Conservation (phyloP, 2,888 invertebrate species). For the Tinea trinotella region DNA sequence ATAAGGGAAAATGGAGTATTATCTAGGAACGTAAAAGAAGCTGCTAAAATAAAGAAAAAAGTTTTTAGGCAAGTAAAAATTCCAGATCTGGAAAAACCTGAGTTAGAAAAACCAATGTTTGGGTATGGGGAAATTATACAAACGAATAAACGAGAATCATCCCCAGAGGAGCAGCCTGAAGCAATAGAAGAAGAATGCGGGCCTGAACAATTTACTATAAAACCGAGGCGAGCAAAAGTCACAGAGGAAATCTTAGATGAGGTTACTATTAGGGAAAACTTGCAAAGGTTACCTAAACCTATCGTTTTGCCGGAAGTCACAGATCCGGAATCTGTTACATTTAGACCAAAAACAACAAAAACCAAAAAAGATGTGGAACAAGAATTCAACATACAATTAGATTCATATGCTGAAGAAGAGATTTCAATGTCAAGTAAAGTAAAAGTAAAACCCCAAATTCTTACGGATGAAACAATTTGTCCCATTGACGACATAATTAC, state of each 20-base stretch:
- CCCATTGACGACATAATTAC: no score
- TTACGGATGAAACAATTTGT: no score
- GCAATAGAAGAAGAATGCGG: conserved; percentile 38
- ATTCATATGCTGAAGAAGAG: conserved; percentile 90
- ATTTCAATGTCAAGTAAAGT: conserved; percentile 89
- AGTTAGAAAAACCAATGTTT: conserved; percentile 68
- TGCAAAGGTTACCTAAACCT: conserved; percentile 77
- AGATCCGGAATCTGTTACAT: conserved; percentile 84
- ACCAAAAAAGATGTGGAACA: conserved; percentile 91
- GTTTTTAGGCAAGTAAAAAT: conserved; percentile 65
- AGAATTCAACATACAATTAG: conserved; percentile 88
- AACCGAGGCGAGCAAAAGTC: conserved; percentile 53
- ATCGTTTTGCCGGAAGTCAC: conserved; percentile 80
- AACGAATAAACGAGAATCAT: conserved; percentile 32
- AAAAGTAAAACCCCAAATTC: conserved; percentile 81
- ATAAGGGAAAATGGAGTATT: conserved; percentile 75
- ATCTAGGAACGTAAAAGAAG: conserved; percentile 80
- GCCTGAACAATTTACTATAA: conserved; percentile 56
- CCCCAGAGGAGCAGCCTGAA: conserved; percentile 32
- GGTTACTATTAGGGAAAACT: conserved; percentile 82
- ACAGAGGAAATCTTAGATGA: conserved; percentile 71
- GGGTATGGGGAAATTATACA: conserved; percentile 63
- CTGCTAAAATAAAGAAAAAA: conserved; percentile 73
- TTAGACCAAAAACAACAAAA: conserved; percentile 81
- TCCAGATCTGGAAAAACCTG: conserved; percentile 56